phyloP scores from a whole-genome alignment of 2,797 vertebrate genomes.

The Hipposideros larvatus region DNA sequence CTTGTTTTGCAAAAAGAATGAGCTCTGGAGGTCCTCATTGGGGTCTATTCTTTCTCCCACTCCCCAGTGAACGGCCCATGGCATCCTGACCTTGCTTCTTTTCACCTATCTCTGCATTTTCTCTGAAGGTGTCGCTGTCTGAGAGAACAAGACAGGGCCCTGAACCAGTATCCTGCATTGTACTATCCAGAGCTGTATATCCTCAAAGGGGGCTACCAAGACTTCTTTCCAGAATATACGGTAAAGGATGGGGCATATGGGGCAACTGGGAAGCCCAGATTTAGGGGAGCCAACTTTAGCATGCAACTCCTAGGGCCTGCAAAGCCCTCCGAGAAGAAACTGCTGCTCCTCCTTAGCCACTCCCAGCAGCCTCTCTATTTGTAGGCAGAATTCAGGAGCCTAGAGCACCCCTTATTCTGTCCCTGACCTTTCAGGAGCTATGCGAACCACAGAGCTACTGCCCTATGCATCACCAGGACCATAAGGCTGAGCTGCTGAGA shows the following conservation, averaged over 20 bases:
- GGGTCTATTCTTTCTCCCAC: neutral
- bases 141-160: slow-evolving; percentile 86
- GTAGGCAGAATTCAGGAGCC: neutral
- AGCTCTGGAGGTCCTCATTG: neutral
- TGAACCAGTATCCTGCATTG: slow-evolving; percentile 87
- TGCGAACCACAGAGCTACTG: slow-evolving; percentile 87
- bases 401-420: neutral
- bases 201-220: slow-evolving; percentile 88
- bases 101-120: slow-evolving; percentile 9
- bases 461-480: slow-evolving; percentile 86
- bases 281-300: neutral
- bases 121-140: slow-evolving; percentile 86
- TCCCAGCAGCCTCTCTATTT: neutral
- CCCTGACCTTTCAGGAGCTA: slow-evolving; percentile 79
- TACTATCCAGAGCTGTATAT: slow-evolving; percentile 89
- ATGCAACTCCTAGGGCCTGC: neutral
- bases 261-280: neutral
- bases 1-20: slow-evolving; percentile 10
- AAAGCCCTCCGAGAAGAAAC: slow-evolving; percentile 17
- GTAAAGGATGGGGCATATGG: slow-evolving; percentile 74
- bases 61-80: neutral
- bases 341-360: neutral
- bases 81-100: neutral
- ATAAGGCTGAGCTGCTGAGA: slow-evolving; percentile 85
- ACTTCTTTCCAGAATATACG: slow-evolving; percentile 86